A percentile compares a stretch with the other conserved stretches of the same genome.
These are phyloP conservation scores for Nymphalis urticae DNA, from an alignment of 2,888 invertebrate genomes.

Conservation along the genomic window DNA sequence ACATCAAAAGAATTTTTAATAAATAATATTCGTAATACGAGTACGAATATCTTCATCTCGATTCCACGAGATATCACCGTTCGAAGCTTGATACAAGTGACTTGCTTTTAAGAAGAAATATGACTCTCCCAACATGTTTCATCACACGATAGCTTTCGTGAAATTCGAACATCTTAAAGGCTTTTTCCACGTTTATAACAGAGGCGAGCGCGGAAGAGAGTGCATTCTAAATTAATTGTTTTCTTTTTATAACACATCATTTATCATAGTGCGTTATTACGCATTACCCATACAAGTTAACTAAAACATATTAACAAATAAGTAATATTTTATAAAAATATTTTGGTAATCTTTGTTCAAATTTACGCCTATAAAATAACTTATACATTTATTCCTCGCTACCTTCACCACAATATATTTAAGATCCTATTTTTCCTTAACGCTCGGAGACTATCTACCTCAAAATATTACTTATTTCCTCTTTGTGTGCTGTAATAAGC, in stretches of 20 bases:
- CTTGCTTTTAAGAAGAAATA: constrained; percentile 39
- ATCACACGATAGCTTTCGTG: constrained; percentile 34
- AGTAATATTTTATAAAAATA: not conserved
- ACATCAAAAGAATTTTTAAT: constrained; percentile 29
- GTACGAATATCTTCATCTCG: constrained; percentile 30
- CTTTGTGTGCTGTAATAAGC: constrained; percentile 35
- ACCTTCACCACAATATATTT: constrained; percentile 21
- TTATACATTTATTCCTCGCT: constrained; percentile 14
- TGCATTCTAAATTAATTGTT: not conserved
- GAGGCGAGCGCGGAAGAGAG: not conserved
- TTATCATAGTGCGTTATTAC: too few species aligned
- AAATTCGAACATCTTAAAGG: constrained; percentile 32
- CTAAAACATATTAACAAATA: not conserved
- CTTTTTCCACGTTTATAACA: not conserved
- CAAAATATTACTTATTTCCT: constrained; percentile 40
- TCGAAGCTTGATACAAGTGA: constrained; percentile 32
- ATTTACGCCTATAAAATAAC: constrained; percentile 3
- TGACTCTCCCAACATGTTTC: constrained; percentile 39
- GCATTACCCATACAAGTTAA: not conserved
- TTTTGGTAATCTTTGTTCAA: not conserved
- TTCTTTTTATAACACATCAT: not conserved
- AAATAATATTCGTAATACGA: constrained; percentile 30
- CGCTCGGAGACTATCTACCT: constrained; percentile 35
- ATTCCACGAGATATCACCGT: constrained; percentile 30
- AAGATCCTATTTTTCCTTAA: constrained; percentile 38